Evolutionary conservation across 2,113 vertebrate species (phyloP), one percentile per base, ranked within the genome.

Genomic region (Sturnira hondurensis): DNA sequence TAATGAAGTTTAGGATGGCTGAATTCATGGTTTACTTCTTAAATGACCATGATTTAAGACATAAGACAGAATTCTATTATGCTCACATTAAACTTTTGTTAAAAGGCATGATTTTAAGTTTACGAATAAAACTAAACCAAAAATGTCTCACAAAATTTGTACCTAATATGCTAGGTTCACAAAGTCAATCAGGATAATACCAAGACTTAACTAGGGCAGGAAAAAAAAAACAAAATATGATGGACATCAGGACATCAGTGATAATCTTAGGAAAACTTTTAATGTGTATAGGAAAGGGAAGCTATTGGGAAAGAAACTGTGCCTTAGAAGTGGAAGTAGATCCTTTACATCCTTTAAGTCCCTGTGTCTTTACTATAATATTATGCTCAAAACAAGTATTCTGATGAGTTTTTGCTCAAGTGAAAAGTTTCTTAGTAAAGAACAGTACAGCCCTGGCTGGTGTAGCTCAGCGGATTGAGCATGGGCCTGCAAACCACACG

Each of bases 371-470:
- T 65, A 67, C 63, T 8, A 5, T 63, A 50, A n/a, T 16, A 68
- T 61, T 76, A 93, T 22, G 36, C 33, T 88, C 65, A 90, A 31
- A 89, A 58, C 61, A 94, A 93, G 86, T 22, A 65, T 52, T 87
- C 38, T 68, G 33, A 31, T 10, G 47, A 94, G 24, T 81, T 78
- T 78, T 52, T 70, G 19, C 58, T 84, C 12, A 33, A 84, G 54
- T 54, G 81, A 91, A 76, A 82, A 94, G 31, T 90, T 96, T 92
- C 91, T 73, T 70, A 56, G 43, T 89, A 87, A 96, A 82, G 54
- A 94, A 77, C 12, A 24, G 33, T 52, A 67, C 4, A 17, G 31
- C n/a, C n/a, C n/a, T n/a, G n/a, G n/a, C n/a, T n/a, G n/a, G n/a
- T n/a, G n/a, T n/a, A n/a, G n/a, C n/a, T n/a, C n/a, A n/a, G n/a